These are phyloP conservation scores for Netelia melanura DNA, from an alignment of 2,888 invertebrate species.

Conservation along the genomic window DNA sequence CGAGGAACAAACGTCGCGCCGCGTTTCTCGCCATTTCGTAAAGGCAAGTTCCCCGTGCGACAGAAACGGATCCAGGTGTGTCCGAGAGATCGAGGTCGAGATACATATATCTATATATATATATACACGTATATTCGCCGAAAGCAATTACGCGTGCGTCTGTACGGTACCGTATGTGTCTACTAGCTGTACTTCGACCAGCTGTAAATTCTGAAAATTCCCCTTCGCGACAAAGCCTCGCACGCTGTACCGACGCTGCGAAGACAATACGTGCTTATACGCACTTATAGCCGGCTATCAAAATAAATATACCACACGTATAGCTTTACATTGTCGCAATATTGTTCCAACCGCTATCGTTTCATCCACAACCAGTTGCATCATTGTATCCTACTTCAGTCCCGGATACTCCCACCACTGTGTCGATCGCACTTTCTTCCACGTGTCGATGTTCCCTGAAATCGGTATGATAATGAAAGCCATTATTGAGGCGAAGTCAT, in stretches of 20 bases:
- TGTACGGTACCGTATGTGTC: slow-evolving; percentile 31
- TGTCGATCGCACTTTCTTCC: not conserved
- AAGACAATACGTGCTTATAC: slow-evolving; percentile 11
- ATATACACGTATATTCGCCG: slow-evolving; percentile 42
- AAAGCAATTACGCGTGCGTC: slow-evolving; percentile 49
- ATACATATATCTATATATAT: slow-evolving; percentile 12
- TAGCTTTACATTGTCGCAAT: slow-evolving; percentile 8
- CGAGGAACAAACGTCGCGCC: slow-evolving; percentile 49
- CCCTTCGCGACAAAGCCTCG: slow-evolving; percentile 20
- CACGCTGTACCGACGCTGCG: not conserved
- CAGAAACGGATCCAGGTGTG: slow-evolving; percentile 51
- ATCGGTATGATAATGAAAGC: not conserved
- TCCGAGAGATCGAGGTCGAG: slow-evolving; percentile 50
- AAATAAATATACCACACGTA: not conserved
- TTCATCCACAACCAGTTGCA: not conserved
- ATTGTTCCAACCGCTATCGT: not conserved
- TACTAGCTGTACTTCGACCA: slow-evolving; percentile 29
- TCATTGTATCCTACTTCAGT: not conserved
- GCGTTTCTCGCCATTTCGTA: slow-evolving; percentile 28
- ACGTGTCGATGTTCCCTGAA: slow-evolving; percentile 5
- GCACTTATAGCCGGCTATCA: not conserved
- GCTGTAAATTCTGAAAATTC: slow-evolving; percentile 38
- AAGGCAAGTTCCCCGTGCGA: not conserved
- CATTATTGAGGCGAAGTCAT: slow-evolving; percentile 36
- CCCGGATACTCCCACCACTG: not conserved